Conservation (phyloP, 2,888 invertebrate species). For the Cantharis nigra region DNA sequence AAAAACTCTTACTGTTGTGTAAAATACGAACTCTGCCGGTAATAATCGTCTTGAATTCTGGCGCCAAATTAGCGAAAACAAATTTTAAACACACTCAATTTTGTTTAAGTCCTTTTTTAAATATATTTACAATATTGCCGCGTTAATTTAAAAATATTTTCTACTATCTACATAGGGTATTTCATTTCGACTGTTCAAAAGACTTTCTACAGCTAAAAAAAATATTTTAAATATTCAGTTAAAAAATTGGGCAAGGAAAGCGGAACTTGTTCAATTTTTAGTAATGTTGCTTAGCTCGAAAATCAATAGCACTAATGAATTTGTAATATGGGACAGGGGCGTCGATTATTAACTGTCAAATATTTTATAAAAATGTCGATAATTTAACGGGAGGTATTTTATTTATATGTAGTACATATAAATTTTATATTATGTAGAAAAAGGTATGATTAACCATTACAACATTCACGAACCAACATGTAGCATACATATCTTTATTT, state of each 20-base stretch:
- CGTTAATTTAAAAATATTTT: background rate
- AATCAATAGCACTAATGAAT: slow-evolving; percentile 27
- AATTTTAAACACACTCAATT: background rate
- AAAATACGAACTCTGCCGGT: slow-evolving; percentile 40
- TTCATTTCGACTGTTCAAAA: background rate
- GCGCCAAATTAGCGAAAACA: slow-evolving; percentile 40
- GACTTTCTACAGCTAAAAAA: background rate
- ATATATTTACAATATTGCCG: background rate
- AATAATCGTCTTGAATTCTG: slow-evolving; percentile 35
- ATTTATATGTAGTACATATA: background rate
- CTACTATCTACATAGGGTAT: background rate
- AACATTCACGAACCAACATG: slow-evolving; percentile 20
- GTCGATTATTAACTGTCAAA: background rate
- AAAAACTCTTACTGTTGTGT: slow-evolving; percentile 39
- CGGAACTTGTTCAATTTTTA: slow-evolving; percentile 1
- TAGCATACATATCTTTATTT: slow-evolving; percentile 17
- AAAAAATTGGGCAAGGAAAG: background rate
- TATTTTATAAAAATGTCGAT: background rate
- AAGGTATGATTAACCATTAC: slow-evolving; percentile 14
- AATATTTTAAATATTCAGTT: background rate
- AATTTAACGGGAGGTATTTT: background rate
- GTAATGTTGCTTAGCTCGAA: slow-evolving; percentile 8
- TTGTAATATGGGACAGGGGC: slow-evolving; percentile 16
- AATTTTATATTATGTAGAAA: background rate
- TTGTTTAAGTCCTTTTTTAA: background rate